A percentile compares a stretch with the other conserved stretches of the same genome.
phyloP scores from a whole-genome alignment of 1,140 invertebrate genomes.

The Marisa cornuarietis region DNA sequence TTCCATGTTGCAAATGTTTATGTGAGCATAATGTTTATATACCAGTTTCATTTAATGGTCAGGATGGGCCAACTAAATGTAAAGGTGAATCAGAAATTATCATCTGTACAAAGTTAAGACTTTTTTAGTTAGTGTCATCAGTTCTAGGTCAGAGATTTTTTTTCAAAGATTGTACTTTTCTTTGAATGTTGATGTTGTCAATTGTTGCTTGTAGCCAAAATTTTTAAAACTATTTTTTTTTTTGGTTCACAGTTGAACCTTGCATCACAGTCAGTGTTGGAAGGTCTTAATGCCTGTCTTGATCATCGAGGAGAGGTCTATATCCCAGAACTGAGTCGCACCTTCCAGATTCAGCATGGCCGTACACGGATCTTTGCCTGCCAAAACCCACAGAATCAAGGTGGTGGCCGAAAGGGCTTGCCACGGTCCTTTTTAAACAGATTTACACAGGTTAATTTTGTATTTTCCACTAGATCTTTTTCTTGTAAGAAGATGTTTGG shows the following conservation, averaged over 20 bases:
- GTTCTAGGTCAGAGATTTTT: too few species aligned
- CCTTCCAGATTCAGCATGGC: constrained; percentile 76
- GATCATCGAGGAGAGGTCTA: constrained; percentile 97
- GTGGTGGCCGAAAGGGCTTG: constrained; percentile 92
- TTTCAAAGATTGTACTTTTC: too few species aligned
- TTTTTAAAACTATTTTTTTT: not conserved
- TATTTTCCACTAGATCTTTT: not conserved
- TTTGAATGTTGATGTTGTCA: too few species aligned
- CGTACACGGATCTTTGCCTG: constrained; percentile 93
- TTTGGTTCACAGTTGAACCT: constrained; percentile 81
- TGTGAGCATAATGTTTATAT: too few species aligned
- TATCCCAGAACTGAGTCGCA: constrained; percentile 91
- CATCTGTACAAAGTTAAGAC: too few species aligned
- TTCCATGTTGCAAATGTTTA: too few species aligned
- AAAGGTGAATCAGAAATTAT: too few species aligned
- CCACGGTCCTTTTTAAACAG: constrained; percentile 98
- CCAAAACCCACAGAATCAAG: constrained; percentile 97
- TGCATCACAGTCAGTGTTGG: constrained; percentile 96
- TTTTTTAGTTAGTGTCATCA: too few species aligned
- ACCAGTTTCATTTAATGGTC: too few species aligned
- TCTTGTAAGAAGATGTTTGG: too few species aligned
- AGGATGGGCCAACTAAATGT: too few species aligned
- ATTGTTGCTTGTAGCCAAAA: not conserved
- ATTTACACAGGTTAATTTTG: constrained; percentile 84
- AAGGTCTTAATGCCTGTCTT: constrained; percentile 97